Conservation (phyloP, 2,888 invertebrate species). For the Bugulina stolonifera region DNA sequence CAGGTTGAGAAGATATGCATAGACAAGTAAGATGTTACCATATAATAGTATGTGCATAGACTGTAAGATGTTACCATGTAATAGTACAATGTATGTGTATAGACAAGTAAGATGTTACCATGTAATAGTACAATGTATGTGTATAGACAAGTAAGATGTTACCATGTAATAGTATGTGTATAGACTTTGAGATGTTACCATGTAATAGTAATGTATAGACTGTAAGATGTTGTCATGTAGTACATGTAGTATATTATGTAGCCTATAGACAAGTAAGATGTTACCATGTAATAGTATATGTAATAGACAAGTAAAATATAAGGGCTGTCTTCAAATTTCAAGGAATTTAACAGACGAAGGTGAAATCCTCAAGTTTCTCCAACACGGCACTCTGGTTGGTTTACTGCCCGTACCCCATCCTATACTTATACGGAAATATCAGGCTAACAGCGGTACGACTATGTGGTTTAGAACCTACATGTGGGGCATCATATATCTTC, state of each 20-base stretch:
- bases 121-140: no score
- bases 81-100: no score
- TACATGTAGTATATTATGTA: no score
- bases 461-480: conserved; percentile 99
- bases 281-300: conserved; percentile 40
- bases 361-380: conserved; percentile 96
- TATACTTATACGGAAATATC: conserved; percentile 96
- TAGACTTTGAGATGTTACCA: background rate
- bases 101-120: background rate
- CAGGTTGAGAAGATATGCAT: conserved; percentile 99
- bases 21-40: conserved; percentile 68
- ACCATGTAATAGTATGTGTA: conserved; percentile 47
- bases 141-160: conserved; percentile 40
- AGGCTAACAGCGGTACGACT: conserved; percentile 95
- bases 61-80: background rate
- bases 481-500: conserved; percentile 98
- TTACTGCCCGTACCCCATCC: conserved; percentile 97
- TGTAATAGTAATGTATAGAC: conserved; percentile 43
- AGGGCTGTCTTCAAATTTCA: no score
- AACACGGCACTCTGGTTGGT: conserved; percentile 95
- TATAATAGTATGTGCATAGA: conserved; percentile 47
- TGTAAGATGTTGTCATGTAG: background rate
- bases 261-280: background rate
- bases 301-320: no score
- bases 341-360: conserved; percentile 98